Evolutionary conservation across 2,888 invertebrate species (phyloP).

Genomic region (Drosophila acutilabella): DNA sequence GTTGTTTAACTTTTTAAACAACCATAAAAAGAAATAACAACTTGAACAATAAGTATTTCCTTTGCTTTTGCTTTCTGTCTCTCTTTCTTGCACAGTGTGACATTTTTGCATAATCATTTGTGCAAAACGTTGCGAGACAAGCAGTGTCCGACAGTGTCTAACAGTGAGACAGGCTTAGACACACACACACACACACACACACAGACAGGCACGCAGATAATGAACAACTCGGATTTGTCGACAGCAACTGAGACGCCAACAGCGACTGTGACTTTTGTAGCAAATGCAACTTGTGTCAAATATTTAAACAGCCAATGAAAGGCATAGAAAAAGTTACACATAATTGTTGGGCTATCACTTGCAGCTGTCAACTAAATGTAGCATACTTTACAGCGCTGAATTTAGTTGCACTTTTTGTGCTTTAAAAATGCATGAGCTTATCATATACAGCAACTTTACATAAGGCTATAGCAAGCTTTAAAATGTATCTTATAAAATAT

Average conservation of each 20-base stretch:
- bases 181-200: too few species aligned
- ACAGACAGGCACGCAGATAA: too few species aligned
- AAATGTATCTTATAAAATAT: too few species aligned
- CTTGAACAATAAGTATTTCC: constrained; percentile 37
- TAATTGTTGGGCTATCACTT: constrained; percentile 19
- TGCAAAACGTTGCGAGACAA: constrained; percentile 43
- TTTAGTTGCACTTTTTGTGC: constrained; percentile 12
- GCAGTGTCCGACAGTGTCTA: constrained; percentile 11
- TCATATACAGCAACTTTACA: background rate
- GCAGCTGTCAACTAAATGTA: constrained; percentile 37
- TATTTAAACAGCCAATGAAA: constrained; percentile 51
- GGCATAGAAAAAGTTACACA: constrained; percentile 15
- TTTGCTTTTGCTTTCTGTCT: background rate
- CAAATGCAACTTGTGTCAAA: constrained; percentile 45
- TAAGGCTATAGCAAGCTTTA: too few species aligned
- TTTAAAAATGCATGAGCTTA: constrained; percentile 9
- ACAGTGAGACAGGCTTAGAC: background rate
- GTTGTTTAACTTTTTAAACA: constrained; percentile 60
- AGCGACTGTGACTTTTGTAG: constrained; percentile 1
- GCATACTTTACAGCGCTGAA: constrained; percentile 44
- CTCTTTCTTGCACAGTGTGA: background rate
- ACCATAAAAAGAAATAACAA: constrained; percentile 52
- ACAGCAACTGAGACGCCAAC: background rate
- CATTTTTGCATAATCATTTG: constrained; percentile 35
- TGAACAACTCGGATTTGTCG: constrained; percentile 11